Evolutionary conservation across 2,797 vertebrate species (phyloP), one percentile per base, ranked within the genome.

Genomic region (Geotrypetes seraphini): DNA sequence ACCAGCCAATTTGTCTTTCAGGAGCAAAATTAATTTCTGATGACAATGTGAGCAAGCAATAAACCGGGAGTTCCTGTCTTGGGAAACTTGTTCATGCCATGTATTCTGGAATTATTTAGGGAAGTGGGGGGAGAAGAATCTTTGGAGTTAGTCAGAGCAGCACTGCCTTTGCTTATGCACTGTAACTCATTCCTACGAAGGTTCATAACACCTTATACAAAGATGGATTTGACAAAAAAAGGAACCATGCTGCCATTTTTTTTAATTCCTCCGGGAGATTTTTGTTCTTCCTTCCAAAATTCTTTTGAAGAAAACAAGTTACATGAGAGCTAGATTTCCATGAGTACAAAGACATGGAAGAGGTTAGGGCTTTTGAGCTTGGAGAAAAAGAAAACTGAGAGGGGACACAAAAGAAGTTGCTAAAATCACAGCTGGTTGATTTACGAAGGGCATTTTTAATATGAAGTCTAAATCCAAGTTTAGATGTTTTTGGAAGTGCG

Each of bases 21-120:
- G 87, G 78, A 65, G 79, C 85, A 90, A 93, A 96, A 96, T 96
- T 92, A 92, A 96, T 96, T 97, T 94, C 86, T 96, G 90, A 95
- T 90, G 89, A 97, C 90, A 96, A 92, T 94, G 85, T 79, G 58
- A 67, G 79, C 78, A 76, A 78, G 81, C 81, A 86, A 88, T 92
- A 89, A 93, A 91, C 83, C 83, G 66, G 66, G 63, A 85, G 88
- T 85, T 91, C 79, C 81, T 83, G 82, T 88, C 91, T 89, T 94
- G 91, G 91, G 90, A 96, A 96, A 91, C 87, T 88, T 84, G 86
- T 85, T 84, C 85, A 80, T 51, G 67, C 67, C 67, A 73, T 84
- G 81, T 81, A 80, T 78, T 84, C 72, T 67, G 62, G 63, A 77
- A 81, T 91, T 90, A 91, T 90, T 91, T 91, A 69, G 72, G 69